A percentile compares a stretch with the other conserved stretches of the same genome.
phyloP scores from a whole-genome alignment of 1,140 invertebrate species.

The Neuroterus valhalla region DNA sequence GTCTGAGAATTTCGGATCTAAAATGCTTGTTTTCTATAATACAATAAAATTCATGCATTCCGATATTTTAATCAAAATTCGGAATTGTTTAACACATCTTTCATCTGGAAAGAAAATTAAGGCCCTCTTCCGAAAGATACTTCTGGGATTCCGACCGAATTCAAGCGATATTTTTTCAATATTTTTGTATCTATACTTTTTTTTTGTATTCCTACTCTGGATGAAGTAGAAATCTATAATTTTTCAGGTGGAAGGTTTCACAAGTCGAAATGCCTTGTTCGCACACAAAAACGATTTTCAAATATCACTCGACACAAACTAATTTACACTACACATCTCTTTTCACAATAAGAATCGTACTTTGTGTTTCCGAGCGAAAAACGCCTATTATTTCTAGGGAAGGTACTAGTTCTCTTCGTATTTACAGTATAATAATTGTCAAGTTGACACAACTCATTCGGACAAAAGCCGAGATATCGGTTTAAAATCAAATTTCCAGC shows the following conservation, averaged over 20 bases:
- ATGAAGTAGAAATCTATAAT: not conserved
- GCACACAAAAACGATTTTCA: conserved; percentile 21
- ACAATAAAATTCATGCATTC: not conserved
- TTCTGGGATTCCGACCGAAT: conserved; percentile 3
- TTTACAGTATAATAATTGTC: conserved; percentile 2
- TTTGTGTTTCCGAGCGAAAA: conserved; percentile 16
- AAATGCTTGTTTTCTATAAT: not conserved
- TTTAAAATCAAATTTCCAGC: not conserved
- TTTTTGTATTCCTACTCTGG: not conserved
- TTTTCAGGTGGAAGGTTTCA: not conserved
- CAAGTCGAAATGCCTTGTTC: too few relatives aligned
- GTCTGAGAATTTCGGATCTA: not conserved
- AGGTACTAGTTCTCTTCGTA: conserved; percentile 25
- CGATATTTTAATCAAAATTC: not conserved
- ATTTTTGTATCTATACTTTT: not conserved
- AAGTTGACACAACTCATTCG: too few relatives aligned
- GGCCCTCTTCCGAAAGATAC: not conserved
- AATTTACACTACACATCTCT: conserved; percentile 20
- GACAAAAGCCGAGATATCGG: too few relatives aligned
- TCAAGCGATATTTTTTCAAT: not conserved
- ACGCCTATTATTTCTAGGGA: conserved; percentile 18
- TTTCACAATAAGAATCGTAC: conserved; percentile 14
- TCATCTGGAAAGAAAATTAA: not conserved
- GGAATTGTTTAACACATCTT: not conserved
- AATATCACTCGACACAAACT: conserved; percentile 27